These are phyloP conservation scores for Tineola bisselliella DNA, from an alignment of 2,888 invertebrate genomes.

Conservation along the genomic window DNA sequence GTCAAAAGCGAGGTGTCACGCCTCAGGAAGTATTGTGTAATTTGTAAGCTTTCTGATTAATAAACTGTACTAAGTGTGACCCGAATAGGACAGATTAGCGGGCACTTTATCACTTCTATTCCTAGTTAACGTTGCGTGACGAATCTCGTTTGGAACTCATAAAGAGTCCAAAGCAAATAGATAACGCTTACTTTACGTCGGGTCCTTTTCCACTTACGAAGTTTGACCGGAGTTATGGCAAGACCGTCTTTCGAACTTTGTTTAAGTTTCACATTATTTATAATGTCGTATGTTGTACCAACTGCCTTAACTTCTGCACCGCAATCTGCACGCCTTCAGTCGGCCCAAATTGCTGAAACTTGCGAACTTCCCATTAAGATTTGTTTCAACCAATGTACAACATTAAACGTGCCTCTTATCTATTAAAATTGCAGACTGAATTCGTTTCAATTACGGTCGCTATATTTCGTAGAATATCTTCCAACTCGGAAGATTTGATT, in stretches of 20 bases:
- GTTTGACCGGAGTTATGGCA: constrained; percentile 36
- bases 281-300: constrained; percentile 39
- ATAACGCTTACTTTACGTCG: constrained; percentile 62
- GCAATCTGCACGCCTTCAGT: constrained; percentile 9
- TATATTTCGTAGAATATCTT: too few relatives aligned
- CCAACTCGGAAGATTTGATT: too few relatives aligned
- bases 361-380: neutral
- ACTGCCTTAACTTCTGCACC: constrained; percentile 5
- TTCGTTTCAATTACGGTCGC: too few relatives aligned
- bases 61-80: constrained; percentile 67
- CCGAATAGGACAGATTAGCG: constrained; percentile 68
- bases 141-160: constrained; percentile 67
- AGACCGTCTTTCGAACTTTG: constrained; percentile 53
- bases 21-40: constrained; percentile 63
- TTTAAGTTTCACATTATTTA: constrained; percentile 55
- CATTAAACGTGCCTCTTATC: neutral
- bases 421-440: too few relatives aligned
- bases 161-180: constrained; percentile 68
- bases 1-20: constrained; percentile 55
- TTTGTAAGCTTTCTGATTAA: constrained; percentile 69
- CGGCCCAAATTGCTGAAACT: constrained; percentile 5
- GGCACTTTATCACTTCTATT: constrained; percentile 67
- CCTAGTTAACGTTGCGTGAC: constrained; percentile 66
- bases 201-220: constrained; percentile 60
- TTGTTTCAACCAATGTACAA: neutral